Evolutionary conservation across 1,140 invertebrate species (phyloP), one percentile per base, ranked within the genome.

Genomic region (Drosophila nebulosa): DNA sequence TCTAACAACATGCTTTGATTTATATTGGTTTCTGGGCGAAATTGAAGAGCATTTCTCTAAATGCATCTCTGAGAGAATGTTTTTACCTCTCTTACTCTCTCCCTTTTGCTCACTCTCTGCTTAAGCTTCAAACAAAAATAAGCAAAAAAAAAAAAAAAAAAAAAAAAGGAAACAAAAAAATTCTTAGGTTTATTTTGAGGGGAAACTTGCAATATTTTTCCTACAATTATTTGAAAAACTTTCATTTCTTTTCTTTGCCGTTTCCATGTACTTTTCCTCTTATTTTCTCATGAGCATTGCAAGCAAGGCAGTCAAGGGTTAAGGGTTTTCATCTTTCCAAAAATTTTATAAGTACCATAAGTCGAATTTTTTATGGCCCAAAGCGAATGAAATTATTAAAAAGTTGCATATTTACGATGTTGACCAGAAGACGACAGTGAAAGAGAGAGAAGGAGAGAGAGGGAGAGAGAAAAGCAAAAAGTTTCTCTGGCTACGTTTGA

Each of bases 331-430:
- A 58, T 22, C 56, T 36, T 39, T 58, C 9, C 16, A 27, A 21
- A 36, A 35, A 58, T 22, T 39, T 9, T 58, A 22, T 58, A 58
- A 58, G 56, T 58, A 58, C 56, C 16, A 58, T 58, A 58, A 58
- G 56, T 58, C 39, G 39, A 46, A 46, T 35, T 58, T 58, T 58
- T 58, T 27, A 58, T 58, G 56, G 56, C 56, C 27, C 27, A 58
- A 27, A 36, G 35, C 27, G 30, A 58, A 32, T 21, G 30, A 58
- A 58, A 58, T 58, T 58, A 58, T 58, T 58, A 58, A 58, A 58
- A 58, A 58, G 56, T 58, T 58, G 56, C 56, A 58, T 58, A 58
- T 58, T 58, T 58, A 39, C 30, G 56, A 58, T 58, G 30, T 55
- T 55, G 52, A 55, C 52, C 52, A 55, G 52, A 55, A 55, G 52